These are phyloP conservation scores for Lordiphosa fenestrarum DNA, from an alignment of 2,888 invertebrate genomes.

Conservation along the genomic window DNA sequence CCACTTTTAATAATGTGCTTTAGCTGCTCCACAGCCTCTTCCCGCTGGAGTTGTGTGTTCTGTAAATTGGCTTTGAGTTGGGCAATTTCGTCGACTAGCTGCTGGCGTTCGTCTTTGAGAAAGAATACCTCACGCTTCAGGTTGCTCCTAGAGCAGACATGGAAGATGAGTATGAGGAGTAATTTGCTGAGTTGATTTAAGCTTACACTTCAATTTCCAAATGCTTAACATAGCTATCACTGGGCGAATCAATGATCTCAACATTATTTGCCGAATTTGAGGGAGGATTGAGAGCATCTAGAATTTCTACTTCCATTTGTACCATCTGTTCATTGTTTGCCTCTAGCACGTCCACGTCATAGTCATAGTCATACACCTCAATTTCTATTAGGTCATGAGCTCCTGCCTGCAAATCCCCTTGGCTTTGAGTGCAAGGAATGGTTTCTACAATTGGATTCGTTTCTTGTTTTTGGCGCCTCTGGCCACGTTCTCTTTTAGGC, in stretches of 20 bases:
- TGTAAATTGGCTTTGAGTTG: constrained; percentile 19
- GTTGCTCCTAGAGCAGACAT: background rate
- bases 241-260: constrained; percentile 29
- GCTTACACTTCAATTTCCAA: constrained; percentile 49
- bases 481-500: background rate
- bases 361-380: constrained; percentile 15
- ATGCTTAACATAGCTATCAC: constrained; percentile 33
- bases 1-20: background rate
- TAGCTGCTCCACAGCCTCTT: constrained; percentile 2
- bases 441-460: background rate
- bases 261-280: constrained; percentile 26
- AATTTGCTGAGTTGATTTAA: background rate
- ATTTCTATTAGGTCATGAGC: constrained; percentile 23
- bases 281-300: constrained; percentile 23
- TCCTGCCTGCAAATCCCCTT: background rate
- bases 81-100: constrained; percentile 33
- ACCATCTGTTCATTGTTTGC: background rate
- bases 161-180: too few species aligned
- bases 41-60: background rate
- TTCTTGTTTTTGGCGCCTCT: background rate
- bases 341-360: constrained; percentile 15
- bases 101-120: constrained; percentile 37
- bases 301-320: constrained; percentile 22
- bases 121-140: constrained; percentile 38
- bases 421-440: too few species aligned